Evolutionary conservation across 2,113 vertebrate genomes (phyloP).

Genomic region (Kobus ellipsiprymnus): DNA sequence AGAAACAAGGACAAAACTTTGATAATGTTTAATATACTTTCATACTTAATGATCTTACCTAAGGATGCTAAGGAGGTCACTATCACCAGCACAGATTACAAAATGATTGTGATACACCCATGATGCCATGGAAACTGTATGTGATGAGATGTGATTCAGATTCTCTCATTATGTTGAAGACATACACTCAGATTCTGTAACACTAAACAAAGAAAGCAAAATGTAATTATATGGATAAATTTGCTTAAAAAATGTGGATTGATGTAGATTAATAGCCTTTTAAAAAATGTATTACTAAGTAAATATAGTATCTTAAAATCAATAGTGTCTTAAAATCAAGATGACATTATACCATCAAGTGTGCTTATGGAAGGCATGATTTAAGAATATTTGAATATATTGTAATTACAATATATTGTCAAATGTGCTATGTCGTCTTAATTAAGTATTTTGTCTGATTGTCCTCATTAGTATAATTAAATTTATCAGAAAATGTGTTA

Average conservation of each 20-base stretch:
- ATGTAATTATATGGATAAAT: not conserved
- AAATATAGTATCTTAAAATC: not conserved
- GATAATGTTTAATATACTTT: not conserved
- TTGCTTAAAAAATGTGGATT: not conserved
- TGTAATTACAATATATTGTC: not conserved
- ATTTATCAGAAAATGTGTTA: not conserved
- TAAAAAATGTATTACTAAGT: not conserved
- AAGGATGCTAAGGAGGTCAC: not conserved
- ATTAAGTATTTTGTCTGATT: not conserved
- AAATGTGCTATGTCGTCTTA: not conserved
- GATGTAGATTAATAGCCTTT: not conserved
- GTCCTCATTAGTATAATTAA: not conserved
- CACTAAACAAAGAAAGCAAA: not conserved
- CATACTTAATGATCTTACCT: not conserved
- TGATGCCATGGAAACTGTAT: not conserved
- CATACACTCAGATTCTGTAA: not conserved
- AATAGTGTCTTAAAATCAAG: not conserved
- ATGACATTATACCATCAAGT: not conserved
- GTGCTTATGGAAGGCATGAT: not conserved
- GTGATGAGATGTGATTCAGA: not conserved
- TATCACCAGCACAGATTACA: not conserved
- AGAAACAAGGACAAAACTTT: not conserved
- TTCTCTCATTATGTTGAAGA: not conserved
- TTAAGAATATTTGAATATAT: not conserved
- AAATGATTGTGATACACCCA: not conserved